phyloP scores from a whole-genome alignment of 35 echinoderm and acorn worm genomes.

The Lytechinus pictus region DNA sequence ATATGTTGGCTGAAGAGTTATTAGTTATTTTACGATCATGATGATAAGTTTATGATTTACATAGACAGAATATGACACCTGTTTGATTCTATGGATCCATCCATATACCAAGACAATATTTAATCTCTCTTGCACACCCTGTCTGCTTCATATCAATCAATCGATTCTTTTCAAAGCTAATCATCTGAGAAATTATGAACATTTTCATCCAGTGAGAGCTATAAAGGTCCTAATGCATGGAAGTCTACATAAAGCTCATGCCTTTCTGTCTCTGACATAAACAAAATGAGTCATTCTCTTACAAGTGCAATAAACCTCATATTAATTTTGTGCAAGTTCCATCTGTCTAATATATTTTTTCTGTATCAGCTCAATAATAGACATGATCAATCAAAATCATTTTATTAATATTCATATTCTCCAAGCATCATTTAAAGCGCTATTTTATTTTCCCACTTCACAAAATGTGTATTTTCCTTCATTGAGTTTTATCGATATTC shows the following conservation, averaged over 20 bases:
- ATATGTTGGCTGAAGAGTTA: not conserved
- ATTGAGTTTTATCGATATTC: not conserved
- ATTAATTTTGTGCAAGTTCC: not conserved
- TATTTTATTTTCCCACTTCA: too few species aligned
- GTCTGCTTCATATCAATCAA: not conserved
- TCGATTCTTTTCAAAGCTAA: not conserved
- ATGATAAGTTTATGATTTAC: not conserved
- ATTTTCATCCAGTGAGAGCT: not conserved
- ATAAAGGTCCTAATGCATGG: not conserved
- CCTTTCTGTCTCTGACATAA: not conserved
- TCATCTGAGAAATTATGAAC: conserved; percentile 5
- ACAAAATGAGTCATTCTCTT: not conserved
- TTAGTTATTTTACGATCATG: not conserved
- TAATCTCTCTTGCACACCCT: not conserved
- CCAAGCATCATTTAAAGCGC: not conserved
- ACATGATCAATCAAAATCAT: too few species aligned
- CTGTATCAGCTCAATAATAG: not conserved
- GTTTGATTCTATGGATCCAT: not conserved
- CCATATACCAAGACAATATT: not conserved
- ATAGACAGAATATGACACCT: not conserved
- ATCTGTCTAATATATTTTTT: not conserved
- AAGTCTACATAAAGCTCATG: not conserved
- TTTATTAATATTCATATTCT: not conserved
- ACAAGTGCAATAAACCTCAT: not conserved
- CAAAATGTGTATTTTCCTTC: not conserved